phyloP scores from a whole-genome alignment of 2,797 vertebrate species.

The Melanotaenia boesemani region DNA sequence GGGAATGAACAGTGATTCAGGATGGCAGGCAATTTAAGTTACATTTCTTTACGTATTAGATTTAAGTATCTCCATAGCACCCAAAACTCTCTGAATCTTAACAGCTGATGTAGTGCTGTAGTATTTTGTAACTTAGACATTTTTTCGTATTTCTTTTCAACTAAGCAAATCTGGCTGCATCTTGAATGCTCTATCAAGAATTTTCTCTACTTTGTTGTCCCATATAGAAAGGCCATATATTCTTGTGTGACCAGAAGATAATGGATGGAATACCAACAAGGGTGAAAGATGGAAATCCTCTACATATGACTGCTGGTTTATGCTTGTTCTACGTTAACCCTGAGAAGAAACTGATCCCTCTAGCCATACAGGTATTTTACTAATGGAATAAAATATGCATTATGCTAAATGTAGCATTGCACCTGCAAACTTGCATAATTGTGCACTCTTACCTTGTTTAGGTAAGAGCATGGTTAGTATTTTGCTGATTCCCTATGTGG shows the following conservation, averaged over 20 bases:
- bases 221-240: conserved; percentile 64
- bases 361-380: conserved; percentile 69
- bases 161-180: background rate
- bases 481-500: background rate
- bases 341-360: conserved; percentile 64
- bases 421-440: background rate
- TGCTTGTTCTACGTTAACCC: conserved; percentile 66
- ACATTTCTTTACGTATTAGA: background rate
- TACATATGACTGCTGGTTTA: conserved; percentile 46
- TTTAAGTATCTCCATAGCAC: background rate
- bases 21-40: background rate
- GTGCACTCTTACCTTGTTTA: background rate
- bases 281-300: conserved; percentile 24
- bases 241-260: conserved; percentile 62
- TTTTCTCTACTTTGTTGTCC: background rate
- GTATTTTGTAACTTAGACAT: background rate
- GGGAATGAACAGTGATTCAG: background rate
- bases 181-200: background rate
- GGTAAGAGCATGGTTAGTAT: background rate
- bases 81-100: background rate
- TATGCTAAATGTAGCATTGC: background rate
- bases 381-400: background rate
- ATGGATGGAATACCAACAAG: conserved; percentile 52
- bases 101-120: background rate
- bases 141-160: background rate